A percentile compares a stretch with the other conserved stretches of the same genome.
Evolutionary conservation across 2,888 invertebrate genomes (phyloP).

Genomic region (Zele albiditarsus): DNA sequence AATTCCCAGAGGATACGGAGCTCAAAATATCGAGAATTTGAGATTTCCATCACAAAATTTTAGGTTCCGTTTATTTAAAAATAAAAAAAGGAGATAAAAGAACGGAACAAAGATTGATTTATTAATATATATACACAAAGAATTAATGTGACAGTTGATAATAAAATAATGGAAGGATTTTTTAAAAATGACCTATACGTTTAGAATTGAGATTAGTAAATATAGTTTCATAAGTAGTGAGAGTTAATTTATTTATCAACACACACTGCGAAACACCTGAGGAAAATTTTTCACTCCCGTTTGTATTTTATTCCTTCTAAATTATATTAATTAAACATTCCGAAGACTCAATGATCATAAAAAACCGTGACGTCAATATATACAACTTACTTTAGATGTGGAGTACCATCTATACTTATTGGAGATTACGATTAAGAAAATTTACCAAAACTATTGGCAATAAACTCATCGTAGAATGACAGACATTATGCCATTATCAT

Average conservation of each 20-base stretch:
- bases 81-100: conserved; percentile 30
- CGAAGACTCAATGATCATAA: conserved; percentile 30
- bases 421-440: conserved; percentile 14
- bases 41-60: conserved; percentile 33
- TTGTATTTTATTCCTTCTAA: not conserved
- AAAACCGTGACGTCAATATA: conserved; percentile 37
- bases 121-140: conserved; percentile 53
- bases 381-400: conserved; percentile 35
- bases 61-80: conserved; percentile 35
- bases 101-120: conserved; percentile 57
- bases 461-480: not conserved
- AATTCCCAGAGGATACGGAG: conserved; percentile 17
- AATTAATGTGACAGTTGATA: conserved; percentile 24
- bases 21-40: conserved; percentile 22
- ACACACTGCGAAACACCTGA: conserved; percentile 29
- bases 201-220: conserved; percentile 30
- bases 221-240: conserved; percentile 9
- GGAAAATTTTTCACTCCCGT: conserved; percentile 13
- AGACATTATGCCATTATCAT: conserved; percentile 2
- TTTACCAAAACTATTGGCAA: not conserved
- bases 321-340: conserved; percentile 24
- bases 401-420: conserved; percentile 20
- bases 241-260: conserved; percentile 27
- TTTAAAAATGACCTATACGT: conserved; percentile 17
- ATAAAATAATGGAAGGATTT: conserved; percentile 35